Base-by-base conservation (phyloP, 2,888 invertebrate species). In the Frankliniella intonsa region DNA sequence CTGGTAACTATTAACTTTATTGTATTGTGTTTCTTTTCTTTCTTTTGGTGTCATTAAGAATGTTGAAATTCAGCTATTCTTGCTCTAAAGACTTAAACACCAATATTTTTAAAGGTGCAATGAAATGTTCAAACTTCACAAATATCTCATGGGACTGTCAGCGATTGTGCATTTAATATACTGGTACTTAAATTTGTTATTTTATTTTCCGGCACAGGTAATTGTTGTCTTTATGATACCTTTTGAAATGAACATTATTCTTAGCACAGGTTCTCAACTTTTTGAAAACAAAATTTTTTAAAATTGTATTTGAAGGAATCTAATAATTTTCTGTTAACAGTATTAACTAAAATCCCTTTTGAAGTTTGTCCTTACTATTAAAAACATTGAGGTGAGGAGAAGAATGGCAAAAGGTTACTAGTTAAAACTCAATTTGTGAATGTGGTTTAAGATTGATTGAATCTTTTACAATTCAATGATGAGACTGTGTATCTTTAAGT, bases 401-500 rank as follows among this genome's bases (percentile, higher is more conserved):
- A 55, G 2, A 5, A 11, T 55, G 55, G 55, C 14, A 55, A 55
- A 14, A n/a, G 9, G 9, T 19, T n/a, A 22, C 3, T 25, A 25
- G 69, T 76, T 12, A 1, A 25, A 14, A 76, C 8, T 9, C 0
- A 11, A 25, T 2, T 25, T 25, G 25, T 10, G 2, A 76, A 76
- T 25, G 17, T 76, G 22, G 12, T 76, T 22, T 9, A 22, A 76
- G 69, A 12, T 76, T 22, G 69, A 22, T 76, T 76, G 12, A 12
- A 25, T 76, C 25, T 8, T 22, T 25, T 22, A 25, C 22, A 76
- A 76, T 76, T 76, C 25, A 22, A 62, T n/a, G 8, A 76, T 76
- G 69, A 76, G 69, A 76, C 69, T 76, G 69, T 76, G 12, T 76
- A 76, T 25, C 25, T 76, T 8, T 76, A 76, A 76, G 69, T 76